Conservation (phyloP, 2,113 vertebrate species). For the Lamprologus lemairii region DNA sequence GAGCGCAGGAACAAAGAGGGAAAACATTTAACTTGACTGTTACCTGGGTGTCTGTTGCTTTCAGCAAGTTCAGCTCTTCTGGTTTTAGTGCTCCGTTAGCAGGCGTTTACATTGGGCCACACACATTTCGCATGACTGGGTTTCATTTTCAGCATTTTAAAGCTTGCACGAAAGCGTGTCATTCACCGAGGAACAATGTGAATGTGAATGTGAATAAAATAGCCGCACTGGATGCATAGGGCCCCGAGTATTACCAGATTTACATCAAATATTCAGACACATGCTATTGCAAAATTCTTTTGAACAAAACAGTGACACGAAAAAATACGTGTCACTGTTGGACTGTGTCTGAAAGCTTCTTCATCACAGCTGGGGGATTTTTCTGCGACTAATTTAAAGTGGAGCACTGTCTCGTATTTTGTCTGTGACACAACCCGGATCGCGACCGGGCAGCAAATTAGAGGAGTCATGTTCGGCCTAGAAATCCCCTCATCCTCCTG, state of each 20-base stretch:
- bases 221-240: rapidly evolving
- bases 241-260: rapidly evolving
- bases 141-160: not conserved
- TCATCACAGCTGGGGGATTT: rapidly evolving
- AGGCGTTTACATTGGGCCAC: not conserved
- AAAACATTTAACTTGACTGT: not conserved
- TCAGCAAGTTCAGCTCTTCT: not conserved
- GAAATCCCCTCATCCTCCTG: not conserved
- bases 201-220: not conserved
- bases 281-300: not conserved
- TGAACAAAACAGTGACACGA: not conserved
- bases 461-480: not conserved
- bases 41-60: not conserved
- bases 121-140: not conserved
- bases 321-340: not conserved
- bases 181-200: not conserved
- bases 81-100: not conserved
- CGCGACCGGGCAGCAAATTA: not conserved
- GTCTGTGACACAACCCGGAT: not conserved
- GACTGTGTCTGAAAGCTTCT: not conserved
- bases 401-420: not conserved
- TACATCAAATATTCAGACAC: not conserved
- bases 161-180: not conserved
- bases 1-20: not conserved
- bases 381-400: not conserved